Evolutionary conservation across 1,140 invertebrate genomes (phyloP), one percentile per base, ranked within the genome.

Genomic region (Drosophila littoralis): DNA sequence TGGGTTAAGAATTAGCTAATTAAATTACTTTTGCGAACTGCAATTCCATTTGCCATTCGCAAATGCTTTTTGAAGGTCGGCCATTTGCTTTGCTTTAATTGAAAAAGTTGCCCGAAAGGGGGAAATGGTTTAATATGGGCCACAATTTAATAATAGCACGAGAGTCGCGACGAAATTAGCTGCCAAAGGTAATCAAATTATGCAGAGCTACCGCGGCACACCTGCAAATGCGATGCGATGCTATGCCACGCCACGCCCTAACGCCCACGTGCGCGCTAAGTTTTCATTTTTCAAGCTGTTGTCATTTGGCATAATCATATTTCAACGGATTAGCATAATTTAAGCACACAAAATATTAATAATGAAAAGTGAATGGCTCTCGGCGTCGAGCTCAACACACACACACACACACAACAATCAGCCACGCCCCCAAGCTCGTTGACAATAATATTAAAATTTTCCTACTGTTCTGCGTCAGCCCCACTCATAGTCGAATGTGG

Each of bases 301-400:
- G 84, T 89, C 85, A 90, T 78, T 84, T 88, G 84, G 81, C 84
- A 89, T 89, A 90, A 89, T 89, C 84, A 89, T 89, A 89, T 89
- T 89, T 89, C 84, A 89, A 89, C 85, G 84, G 85, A 89, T 89
- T 89, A 89, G 84, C 84, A 89, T 89, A 89, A 88, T 88, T 88
- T 88, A 86, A 79, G 64, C 70, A 84, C 60, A 55, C 76, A 68
- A 83, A 81, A 86, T 85, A 89, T 89, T 90, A 79, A 89, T 89
- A 89, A 89, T 88, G 85, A 89, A 89, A 89, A 90, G 84, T 89
- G 84, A 89, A 89, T 88, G 83, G 79, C 64, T 61, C 77, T 57
- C 61, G 77, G 58, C 50, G 71, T 83, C 75, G 71, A 58, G 59
- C 75, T 77, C 45, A 77, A 65, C 60, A 61, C 76, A 60, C 65